A percentile compares a stretch with the other conserved stretches of the same genome.
Evolutionary conservation across 53 echinoderm and acorn worm genomes (phyloP).

Genomic region (Echinometra lucunter): DNA sequence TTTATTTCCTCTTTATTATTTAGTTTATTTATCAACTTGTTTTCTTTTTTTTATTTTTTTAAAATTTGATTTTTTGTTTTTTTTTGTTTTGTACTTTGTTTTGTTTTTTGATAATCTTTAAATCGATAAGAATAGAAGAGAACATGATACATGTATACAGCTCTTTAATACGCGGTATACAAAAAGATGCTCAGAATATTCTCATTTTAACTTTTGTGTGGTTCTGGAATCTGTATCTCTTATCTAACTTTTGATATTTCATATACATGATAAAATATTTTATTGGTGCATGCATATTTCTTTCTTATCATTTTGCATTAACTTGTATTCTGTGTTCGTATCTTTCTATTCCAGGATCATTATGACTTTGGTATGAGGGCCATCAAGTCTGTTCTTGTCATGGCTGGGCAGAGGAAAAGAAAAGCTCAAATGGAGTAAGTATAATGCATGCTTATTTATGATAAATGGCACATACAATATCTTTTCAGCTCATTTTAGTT

Average conservation of each 20-base stretch:
- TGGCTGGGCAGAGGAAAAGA: slow-evolving; percentile 99
- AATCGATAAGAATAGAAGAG: too few species aligned
- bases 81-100: too few species aligned
- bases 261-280: background rate
- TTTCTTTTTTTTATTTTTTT: too few species aligned
- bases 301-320: background rate
- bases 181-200: too few species aligned
- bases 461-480: too few species aligned
- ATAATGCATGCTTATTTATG: background rate
- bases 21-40: too few species aligned
- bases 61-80: too few species aligned
- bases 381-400: slow-evolving; percentile 97
- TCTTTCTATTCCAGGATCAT: slow-evolving; percentile 83
- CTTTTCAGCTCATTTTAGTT: too few species aligned
- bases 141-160: too few species aligned
- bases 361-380: slow-evolving; percentile 99
- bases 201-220: background rate
- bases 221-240: background rate
- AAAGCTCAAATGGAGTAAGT: slow-evolving; percentile 90
- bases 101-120: too few species aligned
- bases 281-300: background rate
- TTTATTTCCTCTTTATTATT: too few species aligned
- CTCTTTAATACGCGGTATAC: too few species aligned
- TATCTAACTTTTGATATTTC: background rate
- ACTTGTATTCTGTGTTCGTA: background rate